A percentile compares a stretch with the other conserved stretches of the same genome.
These are phyloP conservation scores for Amblyteles armatorius DNA, from an alignment of 2,888 invertebrate species.

Conservation along the genomic window DNA sequence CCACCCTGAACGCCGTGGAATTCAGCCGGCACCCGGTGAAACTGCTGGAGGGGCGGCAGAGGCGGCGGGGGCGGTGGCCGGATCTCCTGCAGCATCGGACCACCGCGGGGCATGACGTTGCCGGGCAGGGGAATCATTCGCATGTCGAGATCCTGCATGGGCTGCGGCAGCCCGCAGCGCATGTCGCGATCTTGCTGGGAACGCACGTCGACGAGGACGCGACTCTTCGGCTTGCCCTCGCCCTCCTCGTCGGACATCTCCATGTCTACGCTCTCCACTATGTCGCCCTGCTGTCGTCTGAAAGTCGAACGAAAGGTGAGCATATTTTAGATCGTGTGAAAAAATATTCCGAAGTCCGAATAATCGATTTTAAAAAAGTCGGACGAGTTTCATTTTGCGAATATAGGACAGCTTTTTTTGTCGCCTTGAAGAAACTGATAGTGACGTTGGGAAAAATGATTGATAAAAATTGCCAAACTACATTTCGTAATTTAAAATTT, in stretches of 20 bases:
- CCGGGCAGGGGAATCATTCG: slow-evolving; percentile 80
- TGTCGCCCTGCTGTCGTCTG: slow-evolving; percentile 86
- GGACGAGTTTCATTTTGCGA: no score
- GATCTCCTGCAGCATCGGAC: slow-evolving; percentile 73
- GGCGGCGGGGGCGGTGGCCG: slow-evolving; percentile 73
- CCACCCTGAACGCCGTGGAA: slow-evolving; percentile 69
- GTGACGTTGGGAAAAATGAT: no score
- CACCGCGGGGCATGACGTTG: slow-evolving; percentile 71
- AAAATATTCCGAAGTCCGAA: no score
- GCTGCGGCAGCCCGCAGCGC: slow-evolving; percentile 72
- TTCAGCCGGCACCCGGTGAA: slow-evolving; percentile 74
- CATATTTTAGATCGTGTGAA: neutral
- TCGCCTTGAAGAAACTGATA: no score
- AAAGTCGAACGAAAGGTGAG: slow-evolving; percentile 4
- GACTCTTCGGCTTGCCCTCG: slow-evolving; percentile 79
- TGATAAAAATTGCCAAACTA: no score
- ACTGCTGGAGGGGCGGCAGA: slow-evolving; percentile 77
- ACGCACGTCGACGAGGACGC: slow-evolving; percentile 80
- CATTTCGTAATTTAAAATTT: no score
- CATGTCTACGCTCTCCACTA: slow-evolving; percentile 94
- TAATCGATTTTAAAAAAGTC: no score
- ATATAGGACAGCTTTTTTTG: no score
- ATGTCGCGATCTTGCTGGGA: slow-evolving; percentile 82
- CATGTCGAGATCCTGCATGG: slow-evolving; percentile 82
- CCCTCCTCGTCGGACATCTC: slow-evolving; percentile 93